Evolutionary conservation across 2,797 vertebrate genomes (phyloP).

Genomic region (Mastacembelus armatus): DNA sequence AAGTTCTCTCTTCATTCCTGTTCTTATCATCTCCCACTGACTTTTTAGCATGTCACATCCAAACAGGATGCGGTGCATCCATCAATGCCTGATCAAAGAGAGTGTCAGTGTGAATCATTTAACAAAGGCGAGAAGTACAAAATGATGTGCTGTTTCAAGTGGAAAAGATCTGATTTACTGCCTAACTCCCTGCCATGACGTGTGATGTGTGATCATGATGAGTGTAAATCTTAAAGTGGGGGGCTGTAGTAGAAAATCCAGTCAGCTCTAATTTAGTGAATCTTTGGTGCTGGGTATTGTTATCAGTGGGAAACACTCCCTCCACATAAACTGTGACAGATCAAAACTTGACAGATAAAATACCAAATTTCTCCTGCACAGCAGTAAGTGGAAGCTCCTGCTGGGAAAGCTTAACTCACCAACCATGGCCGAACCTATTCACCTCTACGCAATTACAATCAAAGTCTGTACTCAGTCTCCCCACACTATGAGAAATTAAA

Average conservation of each 20-base stretch:
- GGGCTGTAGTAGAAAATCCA: constrained; percentile 8
- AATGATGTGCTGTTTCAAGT: constrained; percentile 56
- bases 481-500: not conserved
- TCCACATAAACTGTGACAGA: constrained; percentile 1
- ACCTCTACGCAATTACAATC: not conserved
- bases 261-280: not conserved
- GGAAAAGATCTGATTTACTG: constrained; percentile 52
- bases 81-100: constrained; percentile 24
- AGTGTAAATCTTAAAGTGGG: constrained; percentile 19
- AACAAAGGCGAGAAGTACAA: constrained; percentile 35
- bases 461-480: not conserved
- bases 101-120: constrained; percentile 28
- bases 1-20: not conserved
- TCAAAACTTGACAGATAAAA: not conserved
- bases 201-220: constrained; percentile 21
- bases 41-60: constrained; percentile 13
- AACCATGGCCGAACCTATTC: not conserved
- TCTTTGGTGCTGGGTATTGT: not conserved
- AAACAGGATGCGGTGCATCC: constrained; percentile 39
- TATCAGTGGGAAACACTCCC: not conserved
- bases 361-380: not conserved
- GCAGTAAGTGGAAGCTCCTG: not conserved
- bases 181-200: constrained; percentile 22
- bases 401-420: not conserved
- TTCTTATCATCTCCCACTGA: constrained; percentile 20